Base-by-base conservation (phyloP, 2,797 vertebrate genomes). In the Cheirogaleus major region DNA sequence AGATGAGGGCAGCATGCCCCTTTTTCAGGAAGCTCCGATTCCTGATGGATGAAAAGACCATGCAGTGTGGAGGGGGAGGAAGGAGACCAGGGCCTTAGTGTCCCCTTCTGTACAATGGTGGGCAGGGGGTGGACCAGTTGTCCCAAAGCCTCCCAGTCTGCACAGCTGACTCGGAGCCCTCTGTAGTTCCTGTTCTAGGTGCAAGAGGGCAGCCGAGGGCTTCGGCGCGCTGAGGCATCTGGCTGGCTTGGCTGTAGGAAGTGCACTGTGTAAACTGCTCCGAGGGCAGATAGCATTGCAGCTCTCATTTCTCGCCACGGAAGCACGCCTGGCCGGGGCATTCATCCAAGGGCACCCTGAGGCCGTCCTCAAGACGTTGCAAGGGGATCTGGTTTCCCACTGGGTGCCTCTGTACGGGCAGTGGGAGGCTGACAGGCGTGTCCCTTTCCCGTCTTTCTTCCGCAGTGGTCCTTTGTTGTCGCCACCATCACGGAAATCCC, bases 401-500 rank as follows among this genome's bases (percentile, higher is more conserved):
- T 13, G 5, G 30, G 20, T 27, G 72, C 35, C 59, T 70, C 32
- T 22, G 18, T 61, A 1, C 4, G 2, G n/a, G 23, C 65, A 18
- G 73, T 18, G 73, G 73, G 75, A 61, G 57, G 48, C 80, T 57
- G 15, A 35, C 7, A 35, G 55, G 41, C 67, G 8, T 72, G 18
- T 93, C 85, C 97, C 86, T 83, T 67, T 5, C 96, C 92, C 11
- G 45, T 45, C 45, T 45, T 11, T 45, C 38, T 45, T 45, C 45
- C 45, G 72, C 91, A 99, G 99, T 99, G 99, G 99, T 99, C 99
- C 27, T 98, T 99, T 72, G 99, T 99, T 65, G 99, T 99, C 83
- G 99, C 99, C 85, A 98, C 99, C 35, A 99, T 99, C 98, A 99
- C 99, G 35, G 99, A 99, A 98, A 99, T 99, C 76, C 99, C 99